Conservation (phyloP, 2,888 invertebrate species). For the Drosophila pegasa region DNA sequence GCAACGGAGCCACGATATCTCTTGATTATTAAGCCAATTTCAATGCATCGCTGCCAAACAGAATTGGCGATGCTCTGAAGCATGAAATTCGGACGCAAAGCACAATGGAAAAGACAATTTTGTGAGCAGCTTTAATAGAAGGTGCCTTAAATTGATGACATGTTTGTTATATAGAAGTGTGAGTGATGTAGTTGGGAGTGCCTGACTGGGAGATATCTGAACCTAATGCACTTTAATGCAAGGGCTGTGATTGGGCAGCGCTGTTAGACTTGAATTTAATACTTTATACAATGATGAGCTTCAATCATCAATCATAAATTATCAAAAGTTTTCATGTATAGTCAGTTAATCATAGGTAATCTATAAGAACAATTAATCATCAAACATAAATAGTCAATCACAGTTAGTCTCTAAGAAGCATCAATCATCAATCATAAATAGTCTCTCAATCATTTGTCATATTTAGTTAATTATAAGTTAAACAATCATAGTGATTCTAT, state of each 20-base stretch:
- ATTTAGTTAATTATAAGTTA: not conserved
- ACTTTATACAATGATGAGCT: too few species aligned
- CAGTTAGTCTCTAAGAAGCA: not conserved
- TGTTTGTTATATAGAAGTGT: not conserved
- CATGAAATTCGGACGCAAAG: not conserved
- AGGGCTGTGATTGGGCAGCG: too few species aligned
- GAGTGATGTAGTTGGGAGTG: not conserved
- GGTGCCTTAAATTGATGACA: not conserved
- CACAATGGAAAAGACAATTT: not conserved
- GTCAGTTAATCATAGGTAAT: too few species aligned
- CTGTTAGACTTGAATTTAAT: too few species aligned
- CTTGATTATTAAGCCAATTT: slow-evolving; percentile 4
- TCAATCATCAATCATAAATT: too few species aligned
- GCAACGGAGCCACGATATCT: slow-evolving; percentile 1
- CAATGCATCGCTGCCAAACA: slow-evolving; percentile 2
- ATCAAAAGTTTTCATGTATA: too few species aligned
- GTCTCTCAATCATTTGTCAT: not conserved
- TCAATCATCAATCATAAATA: not conserved
- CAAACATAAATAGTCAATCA: not conserved
- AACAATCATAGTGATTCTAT: not conserved
- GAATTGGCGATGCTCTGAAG: not conserved
- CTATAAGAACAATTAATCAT: not conserved
- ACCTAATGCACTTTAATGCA: too few species aligned
- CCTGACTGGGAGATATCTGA: not conserved
- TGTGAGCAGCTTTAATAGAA: not conserved